Percentiles rank a stretch among this genome's conserved stretches.
phyloP scores from a whole-genome alignment of 1,140 invertebrate genomes.

The Homalodisca vitripennis region DNA sequence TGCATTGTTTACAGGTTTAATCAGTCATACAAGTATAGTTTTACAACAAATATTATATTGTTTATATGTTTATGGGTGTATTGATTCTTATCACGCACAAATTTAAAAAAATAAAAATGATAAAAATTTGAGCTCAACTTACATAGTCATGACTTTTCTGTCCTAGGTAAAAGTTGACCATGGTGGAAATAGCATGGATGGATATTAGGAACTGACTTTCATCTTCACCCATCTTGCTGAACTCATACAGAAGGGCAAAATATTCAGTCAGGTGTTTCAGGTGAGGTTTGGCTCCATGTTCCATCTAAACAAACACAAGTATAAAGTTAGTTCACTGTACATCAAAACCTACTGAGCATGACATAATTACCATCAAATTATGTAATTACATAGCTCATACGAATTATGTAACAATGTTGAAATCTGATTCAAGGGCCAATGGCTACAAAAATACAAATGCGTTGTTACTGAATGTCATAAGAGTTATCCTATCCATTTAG shows the following conservation, averaged over 20 bases:
- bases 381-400: no score
- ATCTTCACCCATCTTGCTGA: slow-evolving; percentile 92
- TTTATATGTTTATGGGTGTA: no score
- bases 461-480: neutral
- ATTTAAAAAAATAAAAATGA: neutral
- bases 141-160: slow-evolving; percentile 69
- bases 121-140: slow-evolving; percentile 39
- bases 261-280: slow-evolving; percentile 88
- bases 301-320: slow-evolving; percentile 61
- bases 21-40: no score
- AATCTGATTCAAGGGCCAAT: no score
- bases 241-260: slow-evolving; percentile 88
- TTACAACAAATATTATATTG: no score
- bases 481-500: neutral
- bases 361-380: no score
- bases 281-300: slow-evolving; percentile 83
- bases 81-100: no score
- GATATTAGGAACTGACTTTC: slow-evolving; percentile 85
- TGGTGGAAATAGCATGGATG: slow-evolving; percentile 82
- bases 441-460: neutral
- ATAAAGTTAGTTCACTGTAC: no score
- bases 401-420: no score
- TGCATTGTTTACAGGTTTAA: no score
- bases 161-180: slow-evolving; percentile 90
- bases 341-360: no score